A percentile compares a stretch with the other conserved stretches of the same genome.
These are phyloP conservation scores for Celastrina argiolus DNA, from an alignment of 2,888 invertebrate species.

Conservation along the genomic window DNA sequence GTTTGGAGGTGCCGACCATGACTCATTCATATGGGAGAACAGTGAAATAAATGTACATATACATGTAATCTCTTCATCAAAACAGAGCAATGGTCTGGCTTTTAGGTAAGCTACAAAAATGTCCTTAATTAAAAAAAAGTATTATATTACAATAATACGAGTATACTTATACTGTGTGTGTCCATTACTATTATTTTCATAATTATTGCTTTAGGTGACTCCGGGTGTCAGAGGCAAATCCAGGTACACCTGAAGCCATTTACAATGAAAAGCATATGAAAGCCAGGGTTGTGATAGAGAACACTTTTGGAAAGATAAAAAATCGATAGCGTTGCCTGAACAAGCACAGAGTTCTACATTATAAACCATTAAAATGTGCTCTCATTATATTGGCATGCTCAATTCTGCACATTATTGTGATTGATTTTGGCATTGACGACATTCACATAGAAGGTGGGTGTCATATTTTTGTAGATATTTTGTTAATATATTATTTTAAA, in stretches of 20 bases:
- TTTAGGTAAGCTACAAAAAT: neutral
- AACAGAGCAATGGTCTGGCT: constrained; percentile 16
- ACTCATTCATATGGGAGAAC: constrained; percentile 32
- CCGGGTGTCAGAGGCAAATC: neutral
- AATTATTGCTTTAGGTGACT: neutral
- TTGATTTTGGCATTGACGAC: neutral
- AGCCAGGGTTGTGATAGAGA: constrained; percentile 11
- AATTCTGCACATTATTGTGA: neutral
- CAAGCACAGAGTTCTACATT: neutral
- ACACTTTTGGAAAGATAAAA: constrained; percentile 13
- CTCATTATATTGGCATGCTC: neutral
- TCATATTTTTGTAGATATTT: too few relatives aligned
- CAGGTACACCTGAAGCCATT: neutral
- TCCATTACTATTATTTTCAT: constrained; percentile 11
- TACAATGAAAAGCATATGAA: neutral
- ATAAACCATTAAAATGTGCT: neutral
- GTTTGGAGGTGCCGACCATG: constrained; percentile 31
- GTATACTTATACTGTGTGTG: too few relatives aligned
- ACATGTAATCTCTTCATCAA: constrained; percentile 25
- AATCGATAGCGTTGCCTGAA: constrained; percentile 17
- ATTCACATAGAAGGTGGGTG: too few relatives aligned
- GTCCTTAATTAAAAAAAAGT: too few relatives aligned
- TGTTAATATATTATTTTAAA: too few relatives aligned
- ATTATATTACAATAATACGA: too few relatives aligned
- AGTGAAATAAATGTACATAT: constrained; percentile 24